Percentiles rank a stretch among this genome's conserved stretches.
phyloP scores from a whole-genome alignment of 2,888 invertebrate genomes.

The Boloria selene region DNA sequence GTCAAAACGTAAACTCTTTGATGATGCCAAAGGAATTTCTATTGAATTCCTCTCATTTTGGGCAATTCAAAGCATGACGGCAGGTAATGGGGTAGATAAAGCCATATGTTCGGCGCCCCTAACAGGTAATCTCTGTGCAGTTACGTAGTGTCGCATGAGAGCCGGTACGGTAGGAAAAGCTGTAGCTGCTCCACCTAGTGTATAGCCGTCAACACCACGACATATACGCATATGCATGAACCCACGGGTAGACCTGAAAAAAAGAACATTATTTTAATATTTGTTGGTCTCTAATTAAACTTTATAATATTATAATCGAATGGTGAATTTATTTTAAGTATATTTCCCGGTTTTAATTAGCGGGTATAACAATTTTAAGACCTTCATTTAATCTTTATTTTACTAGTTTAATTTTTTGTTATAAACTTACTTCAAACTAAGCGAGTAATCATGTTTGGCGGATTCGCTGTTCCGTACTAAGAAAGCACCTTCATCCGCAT shows the following conservation, averaged over 20 bases:
- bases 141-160: constrained; percentile 95
- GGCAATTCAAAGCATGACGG: constrained; percentile 85
- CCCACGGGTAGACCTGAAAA: constrained; percentile 93
- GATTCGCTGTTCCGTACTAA: constrained; percentile 97
- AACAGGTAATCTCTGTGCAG: constrained; percentile 95
- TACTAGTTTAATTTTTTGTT: too few species aligned
- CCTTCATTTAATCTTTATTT: too few species aligned
- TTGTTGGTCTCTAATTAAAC: background rate
- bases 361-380: too few species aligned
- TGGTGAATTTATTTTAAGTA: too few species aligned
- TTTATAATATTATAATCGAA: background rate
- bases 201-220: constrained; percentile 90
- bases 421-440: constrained; percentile 94
- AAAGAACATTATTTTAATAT: constrained; percentile 19
- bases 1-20: constrained; percentile 7
- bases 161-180: constrained; percentile 96
- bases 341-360: too few species aligned
- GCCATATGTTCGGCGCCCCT: constrained; percentile 98
- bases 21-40: constrained; percentile 22
- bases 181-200: constrained; percentile 95
- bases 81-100: constrained; percentile 94
- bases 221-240: constrained; percentile 99
- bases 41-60: constrained; percentile 18
- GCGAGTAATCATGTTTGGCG: constrained; percentile 95
- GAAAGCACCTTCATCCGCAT: constrained; percentile 95